A percentile compares a stretch with the other conserved stretches of the same genome.
Evolutionary conservation across 1,140 invertebrate species (phyloP).

Genomic region (Cyclargus thomasi): DNA sequence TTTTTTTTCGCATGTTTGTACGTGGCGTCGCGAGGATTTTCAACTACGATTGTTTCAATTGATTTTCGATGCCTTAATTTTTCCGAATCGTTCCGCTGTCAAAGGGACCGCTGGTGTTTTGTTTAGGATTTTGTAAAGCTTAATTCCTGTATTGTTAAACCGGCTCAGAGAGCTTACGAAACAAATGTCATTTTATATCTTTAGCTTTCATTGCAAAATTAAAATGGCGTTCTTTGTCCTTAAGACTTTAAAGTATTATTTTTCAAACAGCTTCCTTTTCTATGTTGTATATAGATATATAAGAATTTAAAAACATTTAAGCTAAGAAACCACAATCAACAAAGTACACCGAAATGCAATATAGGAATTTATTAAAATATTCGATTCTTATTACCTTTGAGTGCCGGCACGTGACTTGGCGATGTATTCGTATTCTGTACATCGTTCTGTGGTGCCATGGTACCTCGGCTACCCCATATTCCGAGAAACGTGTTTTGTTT

Average conservation of each 20-base stretch:
- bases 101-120: conserved; percentile 13
- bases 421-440: background rate
- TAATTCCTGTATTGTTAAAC: background rate
- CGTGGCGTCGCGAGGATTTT: conserved; percentile 24
- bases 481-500: background rate
- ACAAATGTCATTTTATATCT: background rate
- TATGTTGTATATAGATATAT: no score
- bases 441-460: conserved; percentile 9
- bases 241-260: background rate
- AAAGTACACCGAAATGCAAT: background rate
- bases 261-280: no score
- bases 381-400: conserved; percentile 12
- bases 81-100: conserved; percentile 12
- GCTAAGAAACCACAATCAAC: background rate
- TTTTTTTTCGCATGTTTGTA: conserved; percentile 27
- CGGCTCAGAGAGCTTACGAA: background rate
- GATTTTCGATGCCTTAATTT: conserved; percentile 31
- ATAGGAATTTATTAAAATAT: conserved; percentile 14
- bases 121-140: conserved; percentile 9
- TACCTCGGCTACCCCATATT: background rate
- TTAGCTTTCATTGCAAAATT: background rate
- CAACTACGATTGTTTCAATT: conserved; percentile 30
- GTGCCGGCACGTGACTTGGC: conserved; percentile 5
- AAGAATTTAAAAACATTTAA: background rate
- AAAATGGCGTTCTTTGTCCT: background rate